Conservation (phyloP, 2,113 vertebrate genomes). For the Cettia cetti region DNA sequence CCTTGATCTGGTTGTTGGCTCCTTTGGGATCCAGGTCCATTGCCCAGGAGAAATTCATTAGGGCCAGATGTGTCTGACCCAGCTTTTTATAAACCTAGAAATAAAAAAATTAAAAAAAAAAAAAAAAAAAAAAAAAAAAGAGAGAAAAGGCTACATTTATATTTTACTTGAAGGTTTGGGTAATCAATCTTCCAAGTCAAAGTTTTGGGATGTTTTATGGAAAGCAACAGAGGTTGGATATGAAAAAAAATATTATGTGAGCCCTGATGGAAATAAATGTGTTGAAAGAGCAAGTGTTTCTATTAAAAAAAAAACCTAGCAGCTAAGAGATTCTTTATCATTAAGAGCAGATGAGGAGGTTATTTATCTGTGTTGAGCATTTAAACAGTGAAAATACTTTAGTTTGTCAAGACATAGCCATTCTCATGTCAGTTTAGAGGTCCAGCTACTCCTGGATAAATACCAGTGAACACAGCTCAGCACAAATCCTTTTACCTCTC, state of each 20-base stretch:
- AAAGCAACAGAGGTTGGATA: neutral
- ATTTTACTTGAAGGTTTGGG: neutral
- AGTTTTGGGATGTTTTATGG: no score
- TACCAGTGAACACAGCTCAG: neutral
- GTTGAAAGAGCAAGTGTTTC: neutral
- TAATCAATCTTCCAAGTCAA: neutral
- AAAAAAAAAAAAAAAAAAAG: conserved; percentile 1
- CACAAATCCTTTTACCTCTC: neutral
- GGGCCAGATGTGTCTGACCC: conserved; percentile 94
- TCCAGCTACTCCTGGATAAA: neutral
- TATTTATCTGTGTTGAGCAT: neutral
- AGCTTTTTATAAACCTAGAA: conserved; percentile 96
- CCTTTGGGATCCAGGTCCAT: conserved; percentile 99
- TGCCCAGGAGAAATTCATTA: conserved; percentile 99
- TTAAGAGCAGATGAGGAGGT: neutral
- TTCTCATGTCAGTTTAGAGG: neutral
- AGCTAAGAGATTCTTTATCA: neutral
- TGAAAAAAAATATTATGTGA: neutral
- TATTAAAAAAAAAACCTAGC: neutral
- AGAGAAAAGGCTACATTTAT: conserved; percentile 33
- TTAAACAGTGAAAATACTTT: neutral
- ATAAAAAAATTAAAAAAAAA: conserved; percentile 55
- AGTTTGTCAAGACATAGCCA: neutral
- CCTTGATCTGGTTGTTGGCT: conserved; percentile 99
- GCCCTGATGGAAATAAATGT: neutral